Percentiles rank a stretch among this genome's conserved stretches.
phyloP scores from a whole-genome alignment of 2,888 invertebrate species.

The Hydraecia micacea region DNA sequence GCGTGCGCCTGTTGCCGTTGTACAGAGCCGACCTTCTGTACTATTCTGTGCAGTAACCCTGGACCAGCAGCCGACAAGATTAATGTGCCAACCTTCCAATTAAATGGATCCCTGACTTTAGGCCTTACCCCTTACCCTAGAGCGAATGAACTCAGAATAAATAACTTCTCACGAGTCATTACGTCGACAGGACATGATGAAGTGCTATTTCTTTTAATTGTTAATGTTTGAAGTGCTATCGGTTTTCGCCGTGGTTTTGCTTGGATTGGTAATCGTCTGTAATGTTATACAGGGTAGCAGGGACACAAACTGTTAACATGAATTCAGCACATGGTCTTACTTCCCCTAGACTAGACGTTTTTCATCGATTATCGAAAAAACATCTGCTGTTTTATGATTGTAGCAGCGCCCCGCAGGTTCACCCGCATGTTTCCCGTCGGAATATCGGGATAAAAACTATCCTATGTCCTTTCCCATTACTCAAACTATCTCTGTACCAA shows the following conservation, averaged over 20 bases:
- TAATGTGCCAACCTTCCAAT: slow-evolving; percentile 53
- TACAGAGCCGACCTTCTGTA: not conserved
- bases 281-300: not conserved
- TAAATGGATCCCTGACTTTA: slow-evolving; percentile 49
- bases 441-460: no score
- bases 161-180: slow-evolving; percentile 48
- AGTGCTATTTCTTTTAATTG: slow-evolving; percentile 49
- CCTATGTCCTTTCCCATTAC: no score
- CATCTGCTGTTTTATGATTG: no score
- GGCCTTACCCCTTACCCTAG: slow-evolving; percentile 11
- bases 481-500: no score
- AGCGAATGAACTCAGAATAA: slow-evolving; percentile 48
- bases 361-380: no score
- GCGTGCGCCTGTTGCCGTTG: not conserved
- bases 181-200: slow-evolving; percentile 36
- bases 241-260: not conserved
- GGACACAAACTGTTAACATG: no score
- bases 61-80: slow-evolving; percentile 38
- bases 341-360: no score
- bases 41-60: not conserved
- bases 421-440: no score
- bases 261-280: not conserved
- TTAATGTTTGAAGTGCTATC: slow-evolving; percentile 44
- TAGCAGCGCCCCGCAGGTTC: no score
- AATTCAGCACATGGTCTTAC: no score